Base-by-base conservation (phyloP, 2,888 invertebrate species). In the Orthosia gracilis region DNA sequence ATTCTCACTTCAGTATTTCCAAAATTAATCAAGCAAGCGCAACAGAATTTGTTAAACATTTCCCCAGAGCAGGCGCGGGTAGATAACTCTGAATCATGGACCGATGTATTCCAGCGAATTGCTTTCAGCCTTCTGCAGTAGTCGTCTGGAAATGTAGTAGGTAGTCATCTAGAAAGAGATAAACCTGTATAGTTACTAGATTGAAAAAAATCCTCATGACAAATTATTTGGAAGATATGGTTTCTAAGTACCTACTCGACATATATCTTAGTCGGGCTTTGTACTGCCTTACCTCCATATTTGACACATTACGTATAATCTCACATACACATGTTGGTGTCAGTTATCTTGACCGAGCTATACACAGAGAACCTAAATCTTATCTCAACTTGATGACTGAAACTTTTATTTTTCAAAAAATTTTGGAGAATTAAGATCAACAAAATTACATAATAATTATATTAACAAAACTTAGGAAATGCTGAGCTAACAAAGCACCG, bases 1-100 rank as follows among this genome's bases (percentile, higher is more conserved):
- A 68, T 58, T 70, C 58, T 68, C 59, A 69, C 67, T 63, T 40
- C 40, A 81, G 47, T 58, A 49, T 69, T 75, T 84, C 69, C 68
- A 81, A 81, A 84, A 81, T 81, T 81, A 81, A 81, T 81, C 82
- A 81, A 75, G 65, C 85, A 7, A 75, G 85, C 70, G 59, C 67
- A 76, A 84, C 82, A 58, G 67, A 84, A 84, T 81, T 81, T 84
- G 85, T 64, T 75, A 81, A 84, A 81, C 81, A 84, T 81, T 81
- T 81, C 81, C 81, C 81, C 7, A 50, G 85, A 61, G 81, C 49
- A 50, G n/a, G 45, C 52, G n/a, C 67, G 81, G 57, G 57, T 47
- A 70, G 67, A 80, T 84, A 81, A 62, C 68, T 50, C 47, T 84
- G 76, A 81, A 81, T 75, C 81, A 74, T 81, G 74, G 59, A 81